Base-by-base conservation (phyloP, 2,113 vertebrate genomes). In the Cephalopholis sonnerati region DNA sequence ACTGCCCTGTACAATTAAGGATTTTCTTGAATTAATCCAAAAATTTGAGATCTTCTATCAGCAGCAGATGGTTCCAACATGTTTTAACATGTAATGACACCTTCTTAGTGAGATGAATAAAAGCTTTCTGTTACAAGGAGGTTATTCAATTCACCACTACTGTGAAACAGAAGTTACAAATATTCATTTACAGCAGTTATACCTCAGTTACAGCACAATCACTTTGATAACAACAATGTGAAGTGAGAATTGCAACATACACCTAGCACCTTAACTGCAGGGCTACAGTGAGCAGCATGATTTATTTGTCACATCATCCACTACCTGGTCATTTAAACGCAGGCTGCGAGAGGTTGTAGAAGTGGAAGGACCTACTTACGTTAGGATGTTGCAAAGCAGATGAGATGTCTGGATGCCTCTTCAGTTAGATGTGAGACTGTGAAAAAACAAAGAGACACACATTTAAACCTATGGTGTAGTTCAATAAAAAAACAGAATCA, bases 371-470 rank as follows among this genome's bases (percentile, higher is more conserved):
- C 1, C 2, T 58, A 84, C 89, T 85, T 81, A 87, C 82, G 13
- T 72, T 36, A 48, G 44, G 77, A 44, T 71, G 75, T 63, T 8
- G 54, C 5, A 24, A 67, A 36, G 66, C 20, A 41, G 50, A 22
- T 7, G 22, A 22, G 81, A n/a, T 15, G 50, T 74, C 55, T 41
- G 64, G 57, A 70, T 29, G 48, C 22, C 63, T 81, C 68, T 29
- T 74, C 80, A 50, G 83, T 39, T 50, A 7, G 11, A 50, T 20
- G 32, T 71, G 70, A 67, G 51, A 70, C 87, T 90, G 59, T 46
- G 16, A 46, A 61, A 58, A 77, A 74, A 86, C 54, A 83, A 20
- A 81, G 15, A 81, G 20, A 73, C 6, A 54, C 39, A 51, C 1
- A 17, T 24, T 74, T 24, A 50, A 55, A 55, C 36, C 25, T 8